Evolutionary conservation across 2,797 vertebrate genomes (phyloP), one percentile per base, ranked within the genome.

Genomic region (Mormyrus hasselquistii): DNA sequence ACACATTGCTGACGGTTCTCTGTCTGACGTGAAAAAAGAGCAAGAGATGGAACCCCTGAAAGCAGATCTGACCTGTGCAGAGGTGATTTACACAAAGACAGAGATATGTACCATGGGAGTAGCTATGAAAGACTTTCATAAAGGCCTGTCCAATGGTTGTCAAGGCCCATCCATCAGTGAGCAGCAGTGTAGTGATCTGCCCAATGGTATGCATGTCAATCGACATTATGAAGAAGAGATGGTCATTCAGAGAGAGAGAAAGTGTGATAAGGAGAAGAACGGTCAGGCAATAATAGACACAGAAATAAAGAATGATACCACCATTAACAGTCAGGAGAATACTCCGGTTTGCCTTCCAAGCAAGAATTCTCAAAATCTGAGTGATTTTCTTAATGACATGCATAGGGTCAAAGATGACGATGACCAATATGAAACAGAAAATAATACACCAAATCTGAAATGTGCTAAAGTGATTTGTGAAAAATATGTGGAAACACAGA

Each of bases 361-460:
- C 44, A 88, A 22, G 5, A 57, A 25, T 25, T 90, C 88, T n/a
- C 87, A 89, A 86, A 88, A 83, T 19, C n/a, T 89, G 29, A 76
- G 73, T 10, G 9, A 34, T 44, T 57, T 16, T 83, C 52, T 88
- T 25, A 76, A 65, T 14, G 86, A 89, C 1, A 90, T 89, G 44
- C 91, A 86, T 22, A 90, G 90, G 73, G 87, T 88, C n/a, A 65
- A 59, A 8, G 89, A 88, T 65, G 14, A 89, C 89, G 83, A 14
- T 55, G 55, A 38, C 87, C 55, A 88, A 87, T 0, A 1, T 7
- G 10, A 53, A 8, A 34, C 76, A 44, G 19, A 41, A 50, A 87
- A 41, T 12, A 38, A 57, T 47, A 34, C 25, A 79, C 41, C 12
- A 0, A 87, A 89, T 0, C 1, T 59, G 47, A 90, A 90, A 57